phyloP scores from a whole-genome alignment of 2,113 vertebrate species.

The Prietella phreatophila region DNA sequence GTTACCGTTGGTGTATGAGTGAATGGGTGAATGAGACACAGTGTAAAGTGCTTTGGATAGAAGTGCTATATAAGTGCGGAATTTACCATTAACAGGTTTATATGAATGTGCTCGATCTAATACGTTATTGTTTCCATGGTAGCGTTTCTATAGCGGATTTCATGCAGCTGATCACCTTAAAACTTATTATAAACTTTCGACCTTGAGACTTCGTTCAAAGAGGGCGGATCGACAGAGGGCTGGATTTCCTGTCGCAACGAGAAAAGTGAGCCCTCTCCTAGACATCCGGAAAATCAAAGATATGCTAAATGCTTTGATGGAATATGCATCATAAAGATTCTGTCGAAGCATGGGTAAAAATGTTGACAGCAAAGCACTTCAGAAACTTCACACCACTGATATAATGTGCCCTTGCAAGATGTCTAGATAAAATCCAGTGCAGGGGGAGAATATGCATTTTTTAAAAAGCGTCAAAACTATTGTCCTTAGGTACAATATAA shows the following conservation, averaged over 20 bases:
- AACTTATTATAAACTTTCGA: not conserved
- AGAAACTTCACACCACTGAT: not conserved
- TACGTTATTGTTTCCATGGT: not conserved
- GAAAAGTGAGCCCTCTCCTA: not conserved
- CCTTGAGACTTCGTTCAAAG: slow-evolving; percentile 2
- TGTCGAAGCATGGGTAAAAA: slow-evolving; percentile 4
- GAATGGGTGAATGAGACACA: no score
- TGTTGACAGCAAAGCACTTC: slow-evolving; percentile 31
- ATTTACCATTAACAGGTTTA: not conserved
- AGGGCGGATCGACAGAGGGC: not conserved
- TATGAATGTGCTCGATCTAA: not conserved
- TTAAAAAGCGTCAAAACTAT: not conserved
- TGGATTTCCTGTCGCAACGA: not conserved
- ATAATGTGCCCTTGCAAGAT: not conserved
- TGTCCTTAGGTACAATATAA: not conserved
- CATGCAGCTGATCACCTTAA: not conserved
- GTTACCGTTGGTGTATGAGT: no score
- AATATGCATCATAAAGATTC: slow-evolving; percentile 26
- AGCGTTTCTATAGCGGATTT: not conserved
- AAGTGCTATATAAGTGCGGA: no score
- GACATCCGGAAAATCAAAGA: slow-evolving; percentile 16
- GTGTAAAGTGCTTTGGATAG: no score
- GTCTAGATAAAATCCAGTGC: not conserved
- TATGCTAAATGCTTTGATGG: slow-evolving; percentile 20
- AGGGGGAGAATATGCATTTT: not conserved